Evolutionary conservation across 2,113 vertebrate species (phyloP), one percentile per base, ranked within the genome.

Genomic region (Puffinus mauretanicus): DNA sequence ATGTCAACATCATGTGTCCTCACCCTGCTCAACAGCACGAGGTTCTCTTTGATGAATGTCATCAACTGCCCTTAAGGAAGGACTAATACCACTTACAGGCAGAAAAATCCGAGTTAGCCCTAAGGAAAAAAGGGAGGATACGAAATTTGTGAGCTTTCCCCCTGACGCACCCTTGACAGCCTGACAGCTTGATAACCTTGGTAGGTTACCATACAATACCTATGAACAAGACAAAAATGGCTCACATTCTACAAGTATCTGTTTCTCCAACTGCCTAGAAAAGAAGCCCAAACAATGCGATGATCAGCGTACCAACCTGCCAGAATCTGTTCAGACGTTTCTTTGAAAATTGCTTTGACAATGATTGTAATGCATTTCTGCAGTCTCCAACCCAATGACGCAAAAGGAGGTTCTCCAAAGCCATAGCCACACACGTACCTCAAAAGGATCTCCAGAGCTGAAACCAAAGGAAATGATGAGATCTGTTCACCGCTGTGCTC

Each of bases 391-490:
- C 44, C 13, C 52, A 29, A 27, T 29, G 15, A 49, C 57, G 49
- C 34, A 17, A 36, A 24, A 36, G 26, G 47, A 36, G 5, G 19
- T n/a, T 36, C 61, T 64, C 62, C 52, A 81, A 62, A 54, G 29
- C 22, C 46, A 81, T 40, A 49, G 22, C 19, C 27, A 75, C 40
- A 65, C 22, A 40, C 18, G 29, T 97, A 98, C 98, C 97, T 79
- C 27, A 40, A 98, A 97, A 60, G 97, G 97, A 78, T 98, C 95
- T 29, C 92, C 95, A 42, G 62, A 62, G 36, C 97, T 98, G 83
- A 96, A 98, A 81, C 98, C 97, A 66, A 98, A 97, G 17, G 98
- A 98, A 26, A 98, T 72, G 44, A 98, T 96, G 83, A 98, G 88
- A 36, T 98, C 93, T 30, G 93, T 46, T 10, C 86, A 24, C 24